Percentiles rank a stretch among this genome's conserved stretches.
These are phyloP conservation scores for Ditylenchus dipsaci DNA, from an alignment of 1,140 invertebrate genomes.

Conservation along the genomic window DNA sequence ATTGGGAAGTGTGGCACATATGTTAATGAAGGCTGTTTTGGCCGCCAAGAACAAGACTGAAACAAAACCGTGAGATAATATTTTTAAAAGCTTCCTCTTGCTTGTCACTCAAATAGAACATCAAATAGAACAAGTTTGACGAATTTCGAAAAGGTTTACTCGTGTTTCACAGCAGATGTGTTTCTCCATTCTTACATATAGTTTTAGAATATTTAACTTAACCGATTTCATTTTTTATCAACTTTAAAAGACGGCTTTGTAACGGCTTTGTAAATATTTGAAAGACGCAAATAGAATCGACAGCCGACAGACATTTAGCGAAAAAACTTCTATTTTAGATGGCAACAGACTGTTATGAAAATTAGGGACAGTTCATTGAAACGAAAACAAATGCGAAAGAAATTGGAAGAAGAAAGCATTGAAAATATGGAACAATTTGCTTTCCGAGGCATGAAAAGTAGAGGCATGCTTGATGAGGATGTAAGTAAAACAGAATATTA, in stretches of 20 bases:
- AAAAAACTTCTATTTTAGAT: constrained; percentile 16
- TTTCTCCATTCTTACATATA: background rate
- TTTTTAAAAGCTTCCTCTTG: background rate
- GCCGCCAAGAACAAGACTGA: constrained; percentile 21
- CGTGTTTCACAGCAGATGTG: no score
- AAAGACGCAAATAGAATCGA: no score
- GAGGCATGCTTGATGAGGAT: constrained; percentile 18
- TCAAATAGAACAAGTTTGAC: background rate
- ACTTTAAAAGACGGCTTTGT: background rate
- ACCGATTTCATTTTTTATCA: background rate
- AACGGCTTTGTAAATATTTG: background rate
- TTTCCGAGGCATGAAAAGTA: constrained; percentile 31
- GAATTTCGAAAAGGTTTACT: no score
- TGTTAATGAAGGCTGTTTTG: constrained; percentile 16
- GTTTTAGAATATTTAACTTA: background rate
- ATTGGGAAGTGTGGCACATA: constrained; percentile 14
- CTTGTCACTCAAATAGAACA: background rate
- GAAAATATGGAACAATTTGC: constrained; percentile 38
- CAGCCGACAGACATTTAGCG: no score
- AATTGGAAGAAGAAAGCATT: constrained; percentile 31
- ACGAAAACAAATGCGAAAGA: constrained; percentile 31
- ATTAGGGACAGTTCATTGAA: constrained; percentile 6
- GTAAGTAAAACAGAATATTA: background rate
- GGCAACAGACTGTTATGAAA: constrained; percentile 34
- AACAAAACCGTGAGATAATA: background rate